phyloP scores from a whole-genome alignment of 2,797 vertebrate genomes.

The Hirundo rustica region DNA sequence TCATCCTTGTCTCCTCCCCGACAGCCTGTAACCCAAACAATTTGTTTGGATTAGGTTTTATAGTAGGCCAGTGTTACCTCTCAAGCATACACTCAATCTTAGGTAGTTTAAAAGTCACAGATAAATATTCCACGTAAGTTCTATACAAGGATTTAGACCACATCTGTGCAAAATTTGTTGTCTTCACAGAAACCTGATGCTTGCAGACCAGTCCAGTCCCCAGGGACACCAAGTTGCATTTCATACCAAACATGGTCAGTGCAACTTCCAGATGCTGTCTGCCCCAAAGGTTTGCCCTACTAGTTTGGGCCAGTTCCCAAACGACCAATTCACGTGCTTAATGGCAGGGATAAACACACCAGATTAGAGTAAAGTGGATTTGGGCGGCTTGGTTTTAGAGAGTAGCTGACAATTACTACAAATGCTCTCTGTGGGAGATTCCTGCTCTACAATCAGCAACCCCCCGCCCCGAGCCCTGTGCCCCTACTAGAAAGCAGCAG shows the following conservation, averaged over 20 bases:
- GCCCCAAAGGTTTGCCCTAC: conserved; percentile 37
- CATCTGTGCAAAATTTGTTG: conserved; percentile 1
- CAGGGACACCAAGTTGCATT: not conserved
- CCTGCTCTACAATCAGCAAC: not conserved
- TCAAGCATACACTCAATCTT: not conserved
- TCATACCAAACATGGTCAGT: conserved; percentile 55
- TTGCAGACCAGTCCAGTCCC: not conserved
- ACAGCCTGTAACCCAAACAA: conserved; percentile 31
- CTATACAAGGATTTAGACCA: not conserved
- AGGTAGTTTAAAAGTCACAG: not conserved
- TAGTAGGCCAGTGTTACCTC: not conserved
- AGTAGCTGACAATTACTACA: not conserved
- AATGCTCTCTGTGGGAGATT: not conserved
- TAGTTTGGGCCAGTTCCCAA: conserved; percentile 37
- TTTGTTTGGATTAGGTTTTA: conserved; percentile 41
- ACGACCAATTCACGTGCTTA: not conserved
- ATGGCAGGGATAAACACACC: conserved; percentile 10
- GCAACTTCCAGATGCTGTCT: conserved; percentile 25
- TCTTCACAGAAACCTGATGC: conserved; percentile 32
- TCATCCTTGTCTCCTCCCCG: conserved; percentile 14
- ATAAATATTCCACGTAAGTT: not conserved
- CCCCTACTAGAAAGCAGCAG: not conserved
- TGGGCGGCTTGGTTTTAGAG: not conserved
- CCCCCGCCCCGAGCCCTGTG: not conserved
- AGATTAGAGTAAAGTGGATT: conserved; percentile 43